A percentile compares a stretch with the other conserved stretches of the same genome.
These are phyloP conservation scores for Exocentrus adspersus DNA, from an alignment of 2,888 invertebrate species.

Conservation along the genomic window DNA sequence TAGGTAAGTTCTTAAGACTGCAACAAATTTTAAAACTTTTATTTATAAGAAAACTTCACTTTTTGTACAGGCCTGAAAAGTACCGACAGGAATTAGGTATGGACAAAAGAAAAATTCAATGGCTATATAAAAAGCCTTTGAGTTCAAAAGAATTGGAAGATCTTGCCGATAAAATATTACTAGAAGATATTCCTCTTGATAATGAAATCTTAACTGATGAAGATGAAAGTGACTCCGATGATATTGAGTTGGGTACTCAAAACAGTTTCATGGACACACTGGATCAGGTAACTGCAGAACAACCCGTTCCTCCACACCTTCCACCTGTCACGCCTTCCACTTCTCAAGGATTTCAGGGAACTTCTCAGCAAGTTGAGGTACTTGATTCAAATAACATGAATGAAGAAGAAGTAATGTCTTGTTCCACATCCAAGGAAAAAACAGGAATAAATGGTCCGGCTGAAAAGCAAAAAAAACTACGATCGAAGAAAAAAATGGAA, in stretches of 20 bases:
- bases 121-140: background rate
- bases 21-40: background rate
- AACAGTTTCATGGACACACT: background rate
- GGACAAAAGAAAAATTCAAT: background rate
- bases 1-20: background rate
- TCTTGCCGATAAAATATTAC: background rate
- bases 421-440: background rate
- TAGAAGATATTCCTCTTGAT: slow-evolving; percentile 17
- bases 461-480: background rate
- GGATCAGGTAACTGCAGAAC: background rate
- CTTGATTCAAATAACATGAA: background rate
- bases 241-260: background rate
- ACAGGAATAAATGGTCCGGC: background rate
- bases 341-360: background rate
- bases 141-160: background rate
- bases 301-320: no score
- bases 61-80: background rate
- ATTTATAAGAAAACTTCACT: background rate
- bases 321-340: no score
- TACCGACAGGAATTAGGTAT: slow-evolving; percentile 6
- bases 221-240: slow-evolving; percentile 15
- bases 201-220: slow-evolving; percentile 11
- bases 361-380: background rate
- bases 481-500: no score
- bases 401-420: no score